Conservation (phyloP, 2,113 vertebrate species). For the Phasianus colchicus region DNA sequence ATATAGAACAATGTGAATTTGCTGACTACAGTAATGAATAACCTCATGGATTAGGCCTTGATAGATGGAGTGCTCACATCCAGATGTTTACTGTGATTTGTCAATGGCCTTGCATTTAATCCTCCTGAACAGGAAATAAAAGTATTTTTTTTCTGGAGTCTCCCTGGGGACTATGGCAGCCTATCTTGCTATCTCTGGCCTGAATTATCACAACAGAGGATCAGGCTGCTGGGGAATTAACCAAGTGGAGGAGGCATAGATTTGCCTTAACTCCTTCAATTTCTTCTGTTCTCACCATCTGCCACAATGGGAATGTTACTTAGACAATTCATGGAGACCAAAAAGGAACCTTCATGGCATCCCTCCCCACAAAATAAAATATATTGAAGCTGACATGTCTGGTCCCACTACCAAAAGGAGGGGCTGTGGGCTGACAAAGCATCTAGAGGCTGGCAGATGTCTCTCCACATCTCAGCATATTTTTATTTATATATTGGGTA, state of each 20-base stretch:
- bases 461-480: background rate
- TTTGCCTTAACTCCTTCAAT: conserved; percentile 37
- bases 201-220: conserved; percentile 36
- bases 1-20: conserved; percentile 57
- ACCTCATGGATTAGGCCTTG: conserved; percentile 67
- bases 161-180: conserved; percentile 42
- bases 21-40: conserved; percentile 73
- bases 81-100: conserved; percentile 79
- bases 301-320: background rate
- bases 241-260: background rate
- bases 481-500: background rate
- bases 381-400: accelerated
- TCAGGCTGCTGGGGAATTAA: conserved; percentile 61
- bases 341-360: background rate
- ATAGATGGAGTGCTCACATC: conserved; percentile 43
- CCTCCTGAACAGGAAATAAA: conserved; percentile 65
- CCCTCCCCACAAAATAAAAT: background rate
- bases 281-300: background rate
- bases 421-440: background rate
- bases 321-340: background rate
- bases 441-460: background rate
- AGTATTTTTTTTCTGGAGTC: conserved; percentile 3
- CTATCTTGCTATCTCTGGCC: background rate
- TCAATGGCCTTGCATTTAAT: conserved; percentile 77
- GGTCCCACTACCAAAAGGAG: background rate